A percentile compares a stretch with the other conserved stretches of the same genome.
Evolutionary conservation across 2,797 vertebrate species (phyloP).

Genomic region (Megalops cyprinoides): DNA sequence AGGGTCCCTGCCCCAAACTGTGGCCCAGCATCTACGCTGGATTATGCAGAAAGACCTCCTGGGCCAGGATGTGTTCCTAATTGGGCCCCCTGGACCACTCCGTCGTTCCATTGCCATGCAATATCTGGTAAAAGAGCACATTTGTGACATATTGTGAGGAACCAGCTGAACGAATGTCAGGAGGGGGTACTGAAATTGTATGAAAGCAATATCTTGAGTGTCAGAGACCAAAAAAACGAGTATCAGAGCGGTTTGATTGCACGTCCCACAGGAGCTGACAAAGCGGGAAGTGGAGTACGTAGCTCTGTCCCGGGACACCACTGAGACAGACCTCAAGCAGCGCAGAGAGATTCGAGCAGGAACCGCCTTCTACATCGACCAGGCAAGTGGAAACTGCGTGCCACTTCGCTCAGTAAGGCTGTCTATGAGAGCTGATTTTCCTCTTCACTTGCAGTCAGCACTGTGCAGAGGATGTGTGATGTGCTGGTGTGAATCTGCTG

Average conservation of each 20-base stretch:
- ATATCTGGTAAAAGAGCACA: slow-evolving; percentile 82
- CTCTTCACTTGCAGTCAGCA: no score
- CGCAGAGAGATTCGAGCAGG: slow-evolving; percentile 91
- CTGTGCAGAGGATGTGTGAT: no score
- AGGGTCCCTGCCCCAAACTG: slow-evolving; percentile 81
- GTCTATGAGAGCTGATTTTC: no score
- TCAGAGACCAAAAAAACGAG: background rate
- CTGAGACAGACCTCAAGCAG: slow-evolving; percentile 95
- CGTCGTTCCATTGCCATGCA: slow-evolving; percentile 95
- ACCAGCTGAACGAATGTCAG: no score
- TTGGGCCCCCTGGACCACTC: slow-evolving; percentile 93
- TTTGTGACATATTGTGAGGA: no score
- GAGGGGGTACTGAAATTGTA: no score
- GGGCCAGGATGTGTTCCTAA: slow-evolving; percentile 95
- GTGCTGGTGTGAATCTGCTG: background rate
- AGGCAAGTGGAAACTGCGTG: no score
- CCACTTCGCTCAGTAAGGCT: no score
- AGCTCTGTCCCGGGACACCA: slow-evolving; percentile 91
- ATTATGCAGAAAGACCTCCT: slow-evolving; percentile 98
- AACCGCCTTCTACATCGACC: slow-evolving; percentile 94
- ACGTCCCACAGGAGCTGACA: slow-evolving; percentile 87
- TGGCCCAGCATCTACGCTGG: slow-evolving; percentile 92
- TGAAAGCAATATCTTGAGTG: no score
- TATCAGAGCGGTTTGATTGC: slow-evolving; percentile 63
- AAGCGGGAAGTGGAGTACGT: slow-evolving; percentile 93